phyloP scores from a whole-genome alignment of 1,140 invertebrate genomes.

The Bombus balteatus region DNA sequence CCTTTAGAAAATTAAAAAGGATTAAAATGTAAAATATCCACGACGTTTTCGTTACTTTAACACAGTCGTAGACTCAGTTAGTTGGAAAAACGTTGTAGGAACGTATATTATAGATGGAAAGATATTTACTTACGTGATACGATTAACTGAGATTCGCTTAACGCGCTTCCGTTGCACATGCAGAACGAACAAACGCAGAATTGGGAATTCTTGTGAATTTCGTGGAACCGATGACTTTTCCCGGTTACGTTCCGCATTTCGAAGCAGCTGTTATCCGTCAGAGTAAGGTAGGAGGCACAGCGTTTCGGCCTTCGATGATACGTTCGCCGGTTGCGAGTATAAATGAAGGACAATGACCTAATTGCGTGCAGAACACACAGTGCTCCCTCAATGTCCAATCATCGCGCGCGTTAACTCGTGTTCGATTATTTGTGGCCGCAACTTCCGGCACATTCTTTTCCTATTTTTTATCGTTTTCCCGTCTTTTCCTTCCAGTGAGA shows the following conservation, averaged over 20 bases:
- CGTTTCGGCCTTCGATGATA: constrained; percentile 70
- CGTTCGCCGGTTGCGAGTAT: constrained; percentile 73
- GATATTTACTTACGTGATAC: not conserved
- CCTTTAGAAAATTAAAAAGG: too few species aligned
- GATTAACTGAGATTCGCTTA: too few species aligned
- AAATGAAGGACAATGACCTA: constrained; percentile 82
- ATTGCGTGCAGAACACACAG: constrained; percentile 79
- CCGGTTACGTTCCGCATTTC: constrained; percentile 35
- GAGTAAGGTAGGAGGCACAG: constrained; percentile 53
- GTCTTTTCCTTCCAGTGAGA: not conserved
- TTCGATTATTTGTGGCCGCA: constrained; percentile 38
- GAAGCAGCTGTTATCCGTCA: constrained; percentile 29
- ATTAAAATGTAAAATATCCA: not conserved
- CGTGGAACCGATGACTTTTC: constrained; percentile 33
- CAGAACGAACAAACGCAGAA: not conserved
- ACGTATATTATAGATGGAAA: not conserved
- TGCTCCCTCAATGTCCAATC: constrained; percentile 74
- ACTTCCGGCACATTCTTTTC: not conserved
- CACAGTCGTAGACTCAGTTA: fast-evolving
- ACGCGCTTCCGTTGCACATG: not conserved
- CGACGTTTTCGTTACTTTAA: too few species aligned
- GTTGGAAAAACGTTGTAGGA: not conserved
- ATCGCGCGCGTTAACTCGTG: constrained; percentile 26
- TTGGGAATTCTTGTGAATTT: constrained; percentile 16
- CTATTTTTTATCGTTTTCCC: not conserved